phyloP scores from a whole-genome alignment of 2,888 invertebrate genomes.

The Orchesellides sinensis region DNA sequence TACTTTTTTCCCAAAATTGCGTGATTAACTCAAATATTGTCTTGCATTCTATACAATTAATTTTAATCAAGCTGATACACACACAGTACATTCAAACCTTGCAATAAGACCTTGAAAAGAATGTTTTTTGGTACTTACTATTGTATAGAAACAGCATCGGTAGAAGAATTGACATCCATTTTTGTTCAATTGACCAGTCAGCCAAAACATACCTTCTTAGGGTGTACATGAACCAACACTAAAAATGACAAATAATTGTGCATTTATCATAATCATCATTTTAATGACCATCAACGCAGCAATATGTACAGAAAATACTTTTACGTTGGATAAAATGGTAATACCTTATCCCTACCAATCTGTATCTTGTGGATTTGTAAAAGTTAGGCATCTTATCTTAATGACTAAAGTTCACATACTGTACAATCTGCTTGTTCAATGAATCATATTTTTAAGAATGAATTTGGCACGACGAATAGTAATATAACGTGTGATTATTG shows the following conservation, averaged over 20 bases:
- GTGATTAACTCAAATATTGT: slow-evolving; percentile 31
- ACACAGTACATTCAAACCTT: background rate
- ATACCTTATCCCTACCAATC: too few relatives aligned
- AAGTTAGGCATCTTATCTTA: too few relatives aligned
- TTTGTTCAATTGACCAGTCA: slow-evolving; percentile 99
- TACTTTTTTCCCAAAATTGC: background rate
- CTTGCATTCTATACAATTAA: slow-evolving; percentile 17
- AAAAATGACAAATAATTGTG: slow-evolving; percentile 76
- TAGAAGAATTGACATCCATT: slow-evolving; percentile 93
- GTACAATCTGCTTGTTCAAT: too few relatives aligned
- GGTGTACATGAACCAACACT: slow-evolving; percentile 96
- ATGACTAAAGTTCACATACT: too few relatives aligned
- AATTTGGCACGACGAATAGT: too few relatives aligned
- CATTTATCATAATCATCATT: slow-evolving; percentile 65
- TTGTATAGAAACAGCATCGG: slow-evolving; percentile 93
- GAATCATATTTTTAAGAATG: too few relatives aligned
- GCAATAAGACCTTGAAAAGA: background rate
- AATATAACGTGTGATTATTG: too few relatives aligned
- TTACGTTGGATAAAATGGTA: too few relatives aligned
- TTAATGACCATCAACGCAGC: background rate
- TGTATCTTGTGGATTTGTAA: too few relatives aligned
- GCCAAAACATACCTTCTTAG: slow-evolving; percentile 90
- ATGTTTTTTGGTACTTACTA: slow-evolving; percentile 81
- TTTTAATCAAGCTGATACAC: slow-evolving; percentile 33
- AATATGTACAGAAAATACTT: too few relatives aligned